A percentile compares a stretch with the other conserved stretches of the same genome.
Evolutionary conservation across 2,888 invertebrate genomes (phyloP).

Genomic region (Apotomis turbidana): DNA sequence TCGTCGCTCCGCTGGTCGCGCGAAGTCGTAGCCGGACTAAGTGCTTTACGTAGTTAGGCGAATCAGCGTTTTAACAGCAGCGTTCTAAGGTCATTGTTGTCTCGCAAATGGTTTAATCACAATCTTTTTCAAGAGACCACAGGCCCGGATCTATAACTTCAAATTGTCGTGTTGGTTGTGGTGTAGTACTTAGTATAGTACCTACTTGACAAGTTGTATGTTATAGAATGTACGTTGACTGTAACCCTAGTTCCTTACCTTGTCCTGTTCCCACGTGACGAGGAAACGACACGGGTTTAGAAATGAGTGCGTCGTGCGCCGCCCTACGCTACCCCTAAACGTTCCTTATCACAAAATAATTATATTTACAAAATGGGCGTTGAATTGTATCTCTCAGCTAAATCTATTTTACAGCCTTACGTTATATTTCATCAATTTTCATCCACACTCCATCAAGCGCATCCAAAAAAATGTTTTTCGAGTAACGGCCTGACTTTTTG

Average conservation of each 20-base stretch:
- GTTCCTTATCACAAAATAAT: conserved; percentile 37
- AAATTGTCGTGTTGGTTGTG: no score
- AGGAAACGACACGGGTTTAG: not conserved
- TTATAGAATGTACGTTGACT: no score
- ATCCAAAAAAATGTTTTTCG: conserved; percentile 4
- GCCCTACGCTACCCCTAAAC: conserved; percentile 14
- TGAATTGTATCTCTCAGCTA: conserved; percentile 73
- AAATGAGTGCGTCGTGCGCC: not conserved
- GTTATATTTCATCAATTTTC: conserved; percentile 53
- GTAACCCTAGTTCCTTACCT: not conserved
- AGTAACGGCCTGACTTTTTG: conserved; percentile 14
- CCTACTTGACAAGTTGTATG: no score
- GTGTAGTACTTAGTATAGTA: no score
- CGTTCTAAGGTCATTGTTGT: no score
- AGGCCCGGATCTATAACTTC: no score
- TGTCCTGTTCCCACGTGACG: not conserved
- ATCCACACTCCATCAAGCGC: conserved; percentile 36
- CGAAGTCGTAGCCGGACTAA: no score
- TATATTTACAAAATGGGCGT: conserved; percentile 54
- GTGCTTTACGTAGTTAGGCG: no score
- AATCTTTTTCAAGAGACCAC: no score
- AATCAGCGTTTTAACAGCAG: no score
- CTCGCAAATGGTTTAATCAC: no score
- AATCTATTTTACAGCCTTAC: conserved; percentile 64
- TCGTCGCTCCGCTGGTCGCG: no score